A percentile compares a stretch with the other conserved stretches of the same genome.
These are phyloP conservation scores for Zaprionus nigranus DNA, from an alignment of 1,140 invertebrate genomes.

Conservation along the genomic window DNA sequence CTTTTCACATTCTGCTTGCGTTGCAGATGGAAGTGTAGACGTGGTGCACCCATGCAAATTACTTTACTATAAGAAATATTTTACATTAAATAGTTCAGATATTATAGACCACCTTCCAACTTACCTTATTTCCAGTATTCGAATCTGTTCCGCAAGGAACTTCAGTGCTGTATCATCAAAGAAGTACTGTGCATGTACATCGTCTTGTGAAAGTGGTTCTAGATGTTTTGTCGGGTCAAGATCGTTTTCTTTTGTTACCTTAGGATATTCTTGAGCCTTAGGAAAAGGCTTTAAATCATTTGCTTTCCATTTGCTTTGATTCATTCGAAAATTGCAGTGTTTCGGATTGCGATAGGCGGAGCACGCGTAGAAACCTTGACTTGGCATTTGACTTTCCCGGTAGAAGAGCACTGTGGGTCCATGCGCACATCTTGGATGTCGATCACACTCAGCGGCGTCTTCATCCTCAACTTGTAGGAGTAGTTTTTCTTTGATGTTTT, in stretches of 20 bases:
- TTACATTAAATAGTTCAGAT: not conserved
- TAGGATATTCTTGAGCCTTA: conserved; percentile 26
- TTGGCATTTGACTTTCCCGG: conserved; percentile 60
- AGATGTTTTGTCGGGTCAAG: conserved; percentile 86
- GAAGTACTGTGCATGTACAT: conserved; percentile 91
- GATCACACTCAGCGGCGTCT: conserved; percentile 6
- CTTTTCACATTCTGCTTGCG: conserved; percentile 83
- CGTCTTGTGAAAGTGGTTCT: conserved; percentile 87
- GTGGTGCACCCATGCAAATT: conserved; percentile 91
- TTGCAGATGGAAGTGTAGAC: conserved; percentile 89
- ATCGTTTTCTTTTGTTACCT: not conserved
- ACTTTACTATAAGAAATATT: conserved; percentile 85
- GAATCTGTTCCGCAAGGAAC: conserved; percentile 85
- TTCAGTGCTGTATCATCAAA: conserved; percentile 86
- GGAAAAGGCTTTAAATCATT: not conserved
- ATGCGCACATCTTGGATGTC: conserved; percentile 59
- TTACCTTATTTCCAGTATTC: conserved; percentile 84
- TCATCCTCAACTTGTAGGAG: conserved; percentile 48
- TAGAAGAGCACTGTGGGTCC: conserved; percentile 74
- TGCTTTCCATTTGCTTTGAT: conserved; percentile 39
- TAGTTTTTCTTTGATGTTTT: conserved; percentile 47
- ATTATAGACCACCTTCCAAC: not conserved
- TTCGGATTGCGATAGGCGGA: conserved; percentile 91
- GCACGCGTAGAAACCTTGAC: conserved; percentile 89
- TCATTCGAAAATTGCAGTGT: conserved; percentile 85